Evolutionary conservation across 2,888 invertebrate genomes (phyloP).

Genomic region (Cetonia aurata): DNA sequence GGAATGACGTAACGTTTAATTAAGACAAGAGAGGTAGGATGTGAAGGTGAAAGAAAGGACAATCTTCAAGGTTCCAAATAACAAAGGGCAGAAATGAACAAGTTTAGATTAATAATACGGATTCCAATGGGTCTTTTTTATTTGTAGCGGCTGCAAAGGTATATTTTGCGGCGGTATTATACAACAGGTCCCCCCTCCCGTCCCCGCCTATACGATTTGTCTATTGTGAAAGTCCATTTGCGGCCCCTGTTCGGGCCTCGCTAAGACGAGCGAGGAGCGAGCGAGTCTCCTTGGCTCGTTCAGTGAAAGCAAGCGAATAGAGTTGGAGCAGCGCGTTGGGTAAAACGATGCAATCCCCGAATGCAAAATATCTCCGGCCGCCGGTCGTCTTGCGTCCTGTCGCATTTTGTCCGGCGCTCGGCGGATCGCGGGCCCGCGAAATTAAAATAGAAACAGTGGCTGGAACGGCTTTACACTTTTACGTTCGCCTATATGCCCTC

Average conservation of each 20-base stretch:
- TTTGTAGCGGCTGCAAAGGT: constrained; percentile 55
- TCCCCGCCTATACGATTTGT: constrained; percentile 60
- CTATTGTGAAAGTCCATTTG: constrained; percentile 66
- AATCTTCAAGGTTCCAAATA: constrained; percentile 55
- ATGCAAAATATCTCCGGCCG: constrained; percentile 29
- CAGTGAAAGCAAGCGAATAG: constrained; percentile 65
- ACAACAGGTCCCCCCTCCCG: constrained; percentile 64
- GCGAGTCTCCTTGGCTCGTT: constrained; percentile 64
- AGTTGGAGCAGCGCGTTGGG: constrained; percentile 49
- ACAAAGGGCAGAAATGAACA: constrained; percentile 53
- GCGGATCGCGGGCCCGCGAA: constrained; percentile 41
- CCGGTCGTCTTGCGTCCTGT: not conserved
- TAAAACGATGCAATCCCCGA: constrained; percentile 53
- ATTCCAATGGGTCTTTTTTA: constrained; percentile 42
- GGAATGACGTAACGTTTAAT: constrained; percentile 48
- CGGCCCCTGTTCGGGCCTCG: constrained; percentile 65
- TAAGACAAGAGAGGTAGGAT: constrained; percentile 53
- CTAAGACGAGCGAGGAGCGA: constrained; percentile 57
- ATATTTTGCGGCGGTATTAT: constrained; percentile 64
- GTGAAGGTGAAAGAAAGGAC: constrained; percentile 58
- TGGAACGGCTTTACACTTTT: constrained; percentile 50
- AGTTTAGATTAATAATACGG: constrained; percentile 46
- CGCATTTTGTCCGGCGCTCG: constrained; percentile 1
- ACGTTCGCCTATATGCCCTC: constrained; percentile 17
- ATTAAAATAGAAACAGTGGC: constrained; percentile 61